Base-by-base conservation (phyloP, 2,797 vertebrate genomes). In the Eulemur albifrons region DNA sequence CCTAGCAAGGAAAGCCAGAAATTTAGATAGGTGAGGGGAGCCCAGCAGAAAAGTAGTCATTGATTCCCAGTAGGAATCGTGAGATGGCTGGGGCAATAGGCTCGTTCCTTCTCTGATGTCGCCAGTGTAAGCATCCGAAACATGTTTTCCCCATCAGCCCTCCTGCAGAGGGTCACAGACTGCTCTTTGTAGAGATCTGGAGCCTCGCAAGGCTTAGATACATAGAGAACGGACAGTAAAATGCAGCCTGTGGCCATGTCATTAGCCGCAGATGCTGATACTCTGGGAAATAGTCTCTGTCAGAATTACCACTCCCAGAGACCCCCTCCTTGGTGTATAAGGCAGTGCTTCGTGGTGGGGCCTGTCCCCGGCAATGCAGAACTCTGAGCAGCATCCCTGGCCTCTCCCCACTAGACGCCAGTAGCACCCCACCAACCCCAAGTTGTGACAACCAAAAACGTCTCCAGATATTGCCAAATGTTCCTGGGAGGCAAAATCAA, bases 281-380 rank as follows among this genome's bases (percentile, higher is more conserved):
- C 45, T 57, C 32, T 12, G 13, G 48, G 40, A 82, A 40, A 35
- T 4, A 6, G 48, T 79, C 93, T 72, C 72, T 23, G 5, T 2
- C 12, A 52, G n/a, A 9, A 69, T 73, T 63, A 21, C 5, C 25
- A 40, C 17, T 3, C 48, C 67, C 52, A 21, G 43, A 1, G 8
- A 35, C 23, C 38, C 3, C 43, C 25, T 30, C 82, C 54, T 43
- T 9, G 18, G 40, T 20, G 69, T 45, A 57, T 9, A 32, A 77
- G n/a, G 5, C 25, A 48, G 40, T 0, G 30, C n/a, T 50, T 4
- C 40, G 12, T n/a, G 2, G 65, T 3, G 4, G 32, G 23, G 5
- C 3, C 38, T 30, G 61, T 32, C 30, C 30, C 32, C 5, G 25
- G 54, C 14, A 45, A 27, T 12, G 7, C 8, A 1, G 30, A 35